Evolutionary conservation across 2,888 invertebrate genomes (phyloP), one percentile per base, ranked within the genome.

Genomic region (Tolmerus cingulatus): DNA sequence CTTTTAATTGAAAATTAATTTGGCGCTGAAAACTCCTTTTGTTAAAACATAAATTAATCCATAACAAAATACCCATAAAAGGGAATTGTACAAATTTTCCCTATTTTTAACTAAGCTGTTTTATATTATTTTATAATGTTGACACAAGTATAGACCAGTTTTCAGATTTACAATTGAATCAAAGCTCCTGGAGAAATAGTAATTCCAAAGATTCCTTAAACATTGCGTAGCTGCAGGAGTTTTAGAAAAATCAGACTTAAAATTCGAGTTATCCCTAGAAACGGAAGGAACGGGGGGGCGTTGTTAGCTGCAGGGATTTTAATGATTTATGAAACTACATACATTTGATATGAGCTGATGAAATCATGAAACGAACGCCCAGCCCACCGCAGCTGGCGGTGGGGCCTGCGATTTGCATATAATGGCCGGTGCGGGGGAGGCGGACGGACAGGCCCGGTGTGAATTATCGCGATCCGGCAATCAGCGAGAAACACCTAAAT

Each of bases 401-500:
- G 55, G 30, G 16, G 55, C 81, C 19, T 7, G 12, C 34, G 19
- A 82, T 82, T 82, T 82, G 82, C 82, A 82, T 82, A 82, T 57
- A 82, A 57, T 82, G n/a, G 82, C 34, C 81, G 57, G 40, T 16
- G 82, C 30, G 57, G 43, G 82, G 66, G 19, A 82, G 27, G 2
- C 66, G 66, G 57, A 57, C 46, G 27, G 30, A 27, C 79, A 43
- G 79, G 43, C 66, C n/a, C 30, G 57, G 82, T 57, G 66, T 82
- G 40, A 82, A 82, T 82, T 82, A 82, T 82, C 82, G 19, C 37
- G 37, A 7, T n/a, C n/a, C 40, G 57, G 82, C 66, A 82, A 82
- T 82, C 82, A 82, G 82, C 57, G 57, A 82, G 82, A 82, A 85
- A 85, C 85, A 74, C 85, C 85, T 74, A 85, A 85, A 85, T 85